A percentile compares a stretch with the other conserved stretches of the same genome.
Evolutionary conservation across 2,113 vertebrate species (phyloP).

Genomic region (Ophiodon elongatus): DNA sequence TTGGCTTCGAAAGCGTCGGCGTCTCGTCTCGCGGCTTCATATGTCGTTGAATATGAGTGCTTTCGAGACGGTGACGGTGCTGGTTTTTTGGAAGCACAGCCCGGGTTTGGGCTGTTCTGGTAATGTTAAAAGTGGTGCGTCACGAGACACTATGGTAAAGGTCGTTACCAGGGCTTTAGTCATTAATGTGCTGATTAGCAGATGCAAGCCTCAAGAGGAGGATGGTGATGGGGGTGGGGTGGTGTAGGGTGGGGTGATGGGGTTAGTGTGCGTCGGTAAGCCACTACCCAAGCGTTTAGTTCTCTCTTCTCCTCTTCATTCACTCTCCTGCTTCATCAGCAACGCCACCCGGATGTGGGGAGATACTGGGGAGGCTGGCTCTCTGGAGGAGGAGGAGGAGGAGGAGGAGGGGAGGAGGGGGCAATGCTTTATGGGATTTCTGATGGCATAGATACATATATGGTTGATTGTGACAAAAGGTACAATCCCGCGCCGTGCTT

Average conservation of each 20-base stretch:
- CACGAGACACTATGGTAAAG: slow-evolving; percentile 27
- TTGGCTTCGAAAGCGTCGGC: slow-evolving; percentile 24
- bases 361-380: neutral
- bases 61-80: neutral
- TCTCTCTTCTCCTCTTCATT: slow-evolving; percentile 13
- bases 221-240: neutral
- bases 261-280: slow-evolving; percentile 39
- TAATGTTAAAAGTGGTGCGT: slow-evolving; percentile 16
- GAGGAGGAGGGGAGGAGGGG: neutral
- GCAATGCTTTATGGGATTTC: neutral
- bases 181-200: slow-evolving; percentile 62
- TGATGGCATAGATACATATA: neutral
- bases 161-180: slow-evolving; percentile 27
- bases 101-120: neutral
- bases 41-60: slow-evolving; percentile 4
- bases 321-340: slow-evolving; percentile 56
- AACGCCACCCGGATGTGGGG: slow-evolving; percentile 32
- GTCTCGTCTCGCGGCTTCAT: slow-evolving; percentile 27
- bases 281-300: slow-evolving; percentile 18
- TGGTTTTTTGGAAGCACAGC: neutral
- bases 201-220: slow-evolving; percentile 34
- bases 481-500: neutral
- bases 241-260: neutral
- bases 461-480: too few relatives aligned
- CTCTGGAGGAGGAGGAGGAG: neutral